These are phyloP conservation scores for Aldrovandia affinis DNA, from an alignment of 2,797 vertebrate genomes.

Conservation along the genomic window DNA sequence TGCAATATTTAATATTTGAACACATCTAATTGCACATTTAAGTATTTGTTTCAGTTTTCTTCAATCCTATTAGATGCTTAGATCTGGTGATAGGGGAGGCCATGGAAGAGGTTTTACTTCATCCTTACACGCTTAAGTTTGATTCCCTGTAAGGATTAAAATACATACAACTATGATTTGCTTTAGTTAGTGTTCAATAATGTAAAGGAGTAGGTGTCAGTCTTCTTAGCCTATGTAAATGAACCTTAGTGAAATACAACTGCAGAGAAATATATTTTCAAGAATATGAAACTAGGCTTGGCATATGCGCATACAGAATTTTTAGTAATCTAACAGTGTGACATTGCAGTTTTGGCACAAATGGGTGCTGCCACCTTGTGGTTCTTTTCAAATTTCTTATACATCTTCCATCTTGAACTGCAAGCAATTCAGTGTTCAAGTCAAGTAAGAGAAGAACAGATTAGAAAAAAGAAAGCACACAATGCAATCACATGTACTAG, in stretches of 20 bases:
- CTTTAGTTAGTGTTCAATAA: background rate
- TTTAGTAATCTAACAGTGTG: no score
- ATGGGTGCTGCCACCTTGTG: constrained; percentile 19
- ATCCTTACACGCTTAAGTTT: no score
- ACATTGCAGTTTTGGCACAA: background rate
- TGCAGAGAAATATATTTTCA: background rate
- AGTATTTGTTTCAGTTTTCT: no score
- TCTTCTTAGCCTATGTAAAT: background rate
- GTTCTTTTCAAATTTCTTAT: background rate
- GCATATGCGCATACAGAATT: background rate
- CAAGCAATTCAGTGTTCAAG: no score
- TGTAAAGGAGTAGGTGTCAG: background rate
- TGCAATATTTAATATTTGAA: no score
- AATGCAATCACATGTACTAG: no score
- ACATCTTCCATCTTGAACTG: constrained; percentile 6
- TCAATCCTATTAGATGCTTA: no score
- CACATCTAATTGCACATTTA: no score
- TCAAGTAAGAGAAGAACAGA: no score
- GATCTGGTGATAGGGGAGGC: no score
- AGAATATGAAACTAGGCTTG: background rate
- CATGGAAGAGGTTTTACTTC: no score
- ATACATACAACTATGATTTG: background rate
- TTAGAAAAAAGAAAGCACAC: no score
- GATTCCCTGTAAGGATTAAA: background rate
- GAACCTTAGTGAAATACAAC: background rate